Base-by-base conservation (phyloP, 2,113 vertebrate species). In the Syngnathoides biaculeatus region DNA sequence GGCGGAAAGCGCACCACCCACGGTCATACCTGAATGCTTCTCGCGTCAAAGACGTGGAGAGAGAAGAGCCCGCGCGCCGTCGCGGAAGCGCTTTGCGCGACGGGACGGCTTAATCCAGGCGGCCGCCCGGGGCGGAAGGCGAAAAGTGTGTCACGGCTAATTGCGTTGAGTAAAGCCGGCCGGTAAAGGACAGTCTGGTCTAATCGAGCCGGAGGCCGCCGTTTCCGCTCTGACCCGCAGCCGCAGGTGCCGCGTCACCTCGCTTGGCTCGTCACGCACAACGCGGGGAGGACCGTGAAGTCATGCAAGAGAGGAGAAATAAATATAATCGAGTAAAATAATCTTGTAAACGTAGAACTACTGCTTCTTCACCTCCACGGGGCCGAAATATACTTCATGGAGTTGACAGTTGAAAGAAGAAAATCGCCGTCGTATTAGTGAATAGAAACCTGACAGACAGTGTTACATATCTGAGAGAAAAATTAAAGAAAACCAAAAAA, bases 101-200 rank as follows among this genome's bases (percentile, higher is more conserved):
- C 69, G 64, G 67, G 30, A 69, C 62, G 47, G 8, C 75, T 70
- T 81, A 89, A 88, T 85, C 58, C 74, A 60, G 56, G 22, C 13
- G 10, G 22, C n/a, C 24, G 9, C 24, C 5, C 19, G 9, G 6
- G 64, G 63, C 58, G 71, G 84, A 70, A 77, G 68, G 53, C 61
- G 53, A 47, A 79, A 88, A 87, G 84, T 87, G 59, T 88, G 88
- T 88, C 87, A 88, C 74, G 66, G 40, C 75, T 87, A 88, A 88
- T 87, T 86, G 77, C 83, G 81, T 73, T 64, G 64, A 38, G 64
- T 48, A 84, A 86, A 85, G 74, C 79, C 71, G 64, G 30, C 76
- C 50, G 71, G n/a, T 24, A 4, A 11, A 20, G 8, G 27, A n/a
- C 62, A 63, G 55, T 48, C 14, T 1, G 6, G 40, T 3, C 3